phyloP scores from a whole-genome alignment of 1,140 invertebrate genomes.

The Leptopilina clavipes region DNA sequence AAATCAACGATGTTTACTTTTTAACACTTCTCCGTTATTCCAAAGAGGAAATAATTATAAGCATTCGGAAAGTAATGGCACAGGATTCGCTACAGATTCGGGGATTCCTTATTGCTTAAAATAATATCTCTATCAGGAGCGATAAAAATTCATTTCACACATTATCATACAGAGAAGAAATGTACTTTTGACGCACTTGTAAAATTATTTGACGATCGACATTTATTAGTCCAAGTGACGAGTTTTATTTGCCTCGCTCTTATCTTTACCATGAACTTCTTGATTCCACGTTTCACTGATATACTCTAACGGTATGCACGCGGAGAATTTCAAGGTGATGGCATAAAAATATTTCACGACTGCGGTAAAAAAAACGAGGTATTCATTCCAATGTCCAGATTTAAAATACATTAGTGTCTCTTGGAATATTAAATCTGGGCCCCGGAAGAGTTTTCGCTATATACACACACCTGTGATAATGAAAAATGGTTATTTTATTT shows the following conservation, averaged over 20 bases:
- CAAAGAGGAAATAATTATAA: too few species aligned
- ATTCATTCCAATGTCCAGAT: neutral
- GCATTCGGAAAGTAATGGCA: too few species aligned
- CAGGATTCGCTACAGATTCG: too few species aligned
- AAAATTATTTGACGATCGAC: conserved; percentile 12
- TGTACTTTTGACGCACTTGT: neutral
- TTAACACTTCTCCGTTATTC: too few species aligned
- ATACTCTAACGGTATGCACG: conserved; percentile 15
- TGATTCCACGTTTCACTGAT: conserved; percentile 30
- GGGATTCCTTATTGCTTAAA: too few species aligned
- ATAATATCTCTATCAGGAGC: neutral
- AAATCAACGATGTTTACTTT: too few species aligned
- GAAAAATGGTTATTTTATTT: conserved; percentile 21
- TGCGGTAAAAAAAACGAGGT: neutral
- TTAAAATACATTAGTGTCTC: conserved; percentile 13
- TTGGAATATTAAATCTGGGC: neutral
- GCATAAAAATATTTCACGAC: neutral
- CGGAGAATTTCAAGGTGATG: conserved; percentile 5
- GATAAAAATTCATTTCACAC: neutral
- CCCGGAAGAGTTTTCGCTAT: neutral
- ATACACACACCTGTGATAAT: conserved; percentile 16
- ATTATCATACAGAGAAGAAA: neutral
- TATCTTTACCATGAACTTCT: conserved; percentile 26
- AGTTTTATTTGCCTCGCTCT: conserved; percentile 29
- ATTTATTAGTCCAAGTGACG: neutral